Percentiles rank a stretch among this genome's conserved stretches.
Conservation (phyloP, 2,797 vertebrate genomes). For the Mormyrus hasselquistii region DNA sequence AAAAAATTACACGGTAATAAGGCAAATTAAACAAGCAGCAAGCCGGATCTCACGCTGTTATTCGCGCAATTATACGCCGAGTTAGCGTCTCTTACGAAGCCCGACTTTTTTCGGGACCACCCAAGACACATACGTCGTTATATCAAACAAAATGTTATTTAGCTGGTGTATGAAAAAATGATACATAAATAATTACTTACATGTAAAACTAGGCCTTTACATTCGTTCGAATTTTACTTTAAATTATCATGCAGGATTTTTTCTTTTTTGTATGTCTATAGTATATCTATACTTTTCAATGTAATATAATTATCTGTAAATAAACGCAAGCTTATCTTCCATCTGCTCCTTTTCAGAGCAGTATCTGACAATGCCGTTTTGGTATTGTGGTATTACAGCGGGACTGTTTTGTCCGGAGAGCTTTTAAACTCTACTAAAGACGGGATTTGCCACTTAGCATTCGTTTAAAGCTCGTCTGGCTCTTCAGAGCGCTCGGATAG, state of each 20-base stretch:
- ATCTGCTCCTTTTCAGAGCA: background rate
- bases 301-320: background rate
- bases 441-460: conserved; percentile 32
- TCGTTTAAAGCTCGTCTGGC: conserved; percentile 47
- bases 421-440: conserved; percentile 23
- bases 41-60: conserved; percentile 20
- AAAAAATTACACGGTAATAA: conserved; percentile 31
- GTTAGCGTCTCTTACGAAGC: background rate
- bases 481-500: conserved; percentile 47
- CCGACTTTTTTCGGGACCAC: conserved; percentile 3
- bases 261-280: background rate
- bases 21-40: conserved; percentile 12
- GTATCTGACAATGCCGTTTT: conserved; percentile 14
- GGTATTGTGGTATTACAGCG: conserved; percentile 28
- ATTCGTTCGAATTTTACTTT: background rate
- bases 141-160: background rate
- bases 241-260: background rate
- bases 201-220: background rate
- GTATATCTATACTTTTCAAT: background rate
- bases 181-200: background rate
- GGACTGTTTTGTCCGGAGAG: conserved; percentile 10
- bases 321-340: background rate
- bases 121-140: background rate
- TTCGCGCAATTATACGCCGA: conserved; percentile 20
- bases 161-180: background rate